phyloP scores from a whole-genome alignment of 1,140 invertebrate species.

The Himalopsyche phryganea region DNA sequence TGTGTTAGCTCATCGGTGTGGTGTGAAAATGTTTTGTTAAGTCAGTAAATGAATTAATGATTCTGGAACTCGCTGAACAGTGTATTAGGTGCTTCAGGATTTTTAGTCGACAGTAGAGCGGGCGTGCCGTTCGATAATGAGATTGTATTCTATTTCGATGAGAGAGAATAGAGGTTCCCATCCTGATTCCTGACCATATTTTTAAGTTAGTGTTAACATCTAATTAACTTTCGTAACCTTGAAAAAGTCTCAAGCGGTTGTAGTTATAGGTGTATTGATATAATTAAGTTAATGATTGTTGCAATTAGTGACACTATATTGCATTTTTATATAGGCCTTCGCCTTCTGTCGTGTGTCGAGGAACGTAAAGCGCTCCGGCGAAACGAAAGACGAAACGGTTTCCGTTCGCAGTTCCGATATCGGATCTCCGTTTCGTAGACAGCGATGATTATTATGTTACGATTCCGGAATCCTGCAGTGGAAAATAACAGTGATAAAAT shows the following conservation, averaged over 20 bases:
- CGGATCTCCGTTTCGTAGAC: no score
- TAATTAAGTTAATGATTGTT: constrained; percentile 11
- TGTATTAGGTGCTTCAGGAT: constrained; percentile 8
- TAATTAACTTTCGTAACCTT: constrained; percentile 9
- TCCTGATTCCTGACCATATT: constrained; percentile 15
- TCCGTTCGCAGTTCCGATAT: no score
- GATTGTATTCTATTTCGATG: no score
- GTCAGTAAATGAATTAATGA: constrained; percentile 20
- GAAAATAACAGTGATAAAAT: no score
- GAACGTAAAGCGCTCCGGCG: background rate
- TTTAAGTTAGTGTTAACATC: constrained; percentile 12
- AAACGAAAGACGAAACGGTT: background rate
- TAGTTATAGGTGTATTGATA: constrained; percentile 20
- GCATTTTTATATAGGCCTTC: constrained; percentile 6
- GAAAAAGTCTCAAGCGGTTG: background rate
- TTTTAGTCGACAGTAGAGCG: background rate
- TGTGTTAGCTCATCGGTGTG: constrained; percentile 30
- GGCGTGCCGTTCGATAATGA: background rate
- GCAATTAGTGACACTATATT: constrained; percentile 4
- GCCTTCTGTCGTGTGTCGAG: constrained; percentile 6
- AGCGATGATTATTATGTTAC: background rate
- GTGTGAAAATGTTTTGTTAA: constrained; percentile 31
- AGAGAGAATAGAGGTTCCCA: background rate
- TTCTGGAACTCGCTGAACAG: constrained; percentile 14
- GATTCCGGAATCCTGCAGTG: no score